Evolutionary conservation across 2,888 invertebrate species (phyloP).

Genomic region (Tanypteryx hageni): DNA sequence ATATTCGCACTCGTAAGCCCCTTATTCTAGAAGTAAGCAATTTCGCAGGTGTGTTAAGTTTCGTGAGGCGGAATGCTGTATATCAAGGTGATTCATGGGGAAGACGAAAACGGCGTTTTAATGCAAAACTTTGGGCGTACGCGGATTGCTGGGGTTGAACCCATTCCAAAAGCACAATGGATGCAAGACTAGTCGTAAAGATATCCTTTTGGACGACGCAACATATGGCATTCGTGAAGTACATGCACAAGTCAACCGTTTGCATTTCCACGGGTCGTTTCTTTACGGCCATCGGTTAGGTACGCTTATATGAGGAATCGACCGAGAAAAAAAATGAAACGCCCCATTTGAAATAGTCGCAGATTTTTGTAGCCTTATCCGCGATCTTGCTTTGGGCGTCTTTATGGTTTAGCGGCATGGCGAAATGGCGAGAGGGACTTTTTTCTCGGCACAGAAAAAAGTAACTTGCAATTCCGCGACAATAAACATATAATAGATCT

Average conservation of each 20-base stretch:
- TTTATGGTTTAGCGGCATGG: too few relatives aligned
- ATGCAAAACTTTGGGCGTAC: constrained; percentile 63
- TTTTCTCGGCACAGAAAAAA: too few relatives aligned
- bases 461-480: too few relatives aligned
- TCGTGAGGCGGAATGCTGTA: constrained; percentile 61
- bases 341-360: background rate
- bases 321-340: background rate
- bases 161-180: constrained; percentile 61
- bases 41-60: constrained; percentile 61
- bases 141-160: constrained; percentile 47
- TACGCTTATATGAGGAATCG: constrained; percentile 11
- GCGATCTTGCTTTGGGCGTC: background rate
- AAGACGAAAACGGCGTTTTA: constrained; percentile 60
- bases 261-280: constrained; percentile 23
- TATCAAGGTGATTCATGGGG: constrained; percentile 63
- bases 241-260: constrained; percentile 13
- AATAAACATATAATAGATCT: too few relatives aligned
- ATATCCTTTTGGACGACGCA: background rate
- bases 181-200: constrained; percentile 60
- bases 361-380: background rate
- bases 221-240: background rate
- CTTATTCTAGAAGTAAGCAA: constrained; percentile 61
- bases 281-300: background rate
- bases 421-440: too few relatives aligned
- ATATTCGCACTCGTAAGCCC: constrained; percentile 57